Evolutionary conservation across 2,888 invertebrate genomes (phyloP).

Genomic region (Steinernema hermaphroditum): DNA sequence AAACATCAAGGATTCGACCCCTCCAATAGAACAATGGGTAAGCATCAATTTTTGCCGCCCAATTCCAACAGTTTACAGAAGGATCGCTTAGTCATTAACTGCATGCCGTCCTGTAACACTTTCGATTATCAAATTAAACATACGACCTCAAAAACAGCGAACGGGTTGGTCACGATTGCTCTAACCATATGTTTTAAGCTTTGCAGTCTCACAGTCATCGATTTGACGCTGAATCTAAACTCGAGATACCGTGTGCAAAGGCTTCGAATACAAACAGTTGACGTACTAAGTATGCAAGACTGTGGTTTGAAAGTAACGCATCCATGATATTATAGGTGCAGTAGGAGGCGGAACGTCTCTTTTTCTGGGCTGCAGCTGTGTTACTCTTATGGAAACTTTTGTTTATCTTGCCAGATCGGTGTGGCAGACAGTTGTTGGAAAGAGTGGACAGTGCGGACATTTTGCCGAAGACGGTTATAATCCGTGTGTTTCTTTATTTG

Average conservation of each 20-base stretch:
- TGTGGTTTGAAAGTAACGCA: neutral
- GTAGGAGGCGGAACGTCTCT: conserved; percentile 11
- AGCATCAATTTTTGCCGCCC: neutral
- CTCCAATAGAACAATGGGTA: neutral
- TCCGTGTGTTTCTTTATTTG: no score
- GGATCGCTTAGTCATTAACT: neutral
- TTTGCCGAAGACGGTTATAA: neutral
- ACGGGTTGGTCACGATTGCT: neutral
- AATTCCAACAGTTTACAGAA: neutral
- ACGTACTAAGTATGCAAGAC: neutral
- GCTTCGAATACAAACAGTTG: neutral
- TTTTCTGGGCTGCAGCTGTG: conserved; percentile 19
- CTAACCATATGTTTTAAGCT: neutral
- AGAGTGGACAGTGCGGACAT: neutral
- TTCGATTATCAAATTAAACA: neutral
- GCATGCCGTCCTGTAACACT: neutral
- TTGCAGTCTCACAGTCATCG: neutral
- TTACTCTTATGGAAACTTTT: conserved; percentile 1
- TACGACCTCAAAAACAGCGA: neutral
- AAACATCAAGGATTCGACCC: neutral
- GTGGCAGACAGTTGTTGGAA: conserved; percentile 14
- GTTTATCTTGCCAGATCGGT: conserved; percentile 2
- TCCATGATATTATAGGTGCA: neutral
- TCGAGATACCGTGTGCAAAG: neutral
- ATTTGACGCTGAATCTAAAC: neutral